Evolutionary conservation across 2,113 vertebrate species (phyloP).

Genomic region (Corynorhinus townsendii): DNA sequence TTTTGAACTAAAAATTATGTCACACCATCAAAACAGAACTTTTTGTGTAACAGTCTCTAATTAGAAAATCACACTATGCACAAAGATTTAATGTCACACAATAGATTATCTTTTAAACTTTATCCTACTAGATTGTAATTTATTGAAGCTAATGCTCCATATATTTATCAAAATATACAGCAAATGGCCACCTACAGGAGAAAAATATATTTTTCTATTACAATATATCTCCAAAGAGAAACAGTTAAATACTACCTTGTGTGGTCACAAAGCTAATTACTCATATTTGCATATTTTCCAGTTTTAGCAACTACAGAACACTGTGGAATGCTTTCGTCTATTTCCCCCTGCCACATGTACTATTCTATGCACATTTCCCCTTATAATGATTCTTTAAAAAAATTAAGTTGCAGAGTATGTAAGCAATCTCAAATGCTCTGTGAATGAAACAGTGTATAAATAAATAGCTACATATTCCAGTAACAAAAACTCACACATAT

Average conservation of each 20-base stretch:
- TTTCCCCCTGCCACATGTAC: background rate
- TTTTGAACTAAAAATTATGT: background rate
- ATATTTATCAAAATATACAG: background rate
- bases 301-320: background rate
- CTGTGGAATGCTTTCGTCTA: background rate
- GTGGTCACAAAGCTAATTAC: background rate
- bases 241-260: background rate
- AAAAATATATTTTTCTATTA: background rate
- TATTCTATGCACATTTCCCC: background rate
- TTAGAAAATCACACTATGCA: background rate
- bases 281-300: background rate
- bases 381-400: background rate
- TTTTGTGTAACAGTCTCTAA: background rate
- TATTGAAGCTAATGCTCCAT: background rate
- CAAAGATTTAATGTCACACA: background rate
- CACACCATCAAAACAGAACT: constrained; percentile 6
- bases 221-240: background rate
- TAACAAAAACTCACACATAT: background rate
- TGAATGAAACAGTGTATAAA: background rate
- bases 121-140: background rate
- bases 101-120: background rate
- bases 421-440: background rate
- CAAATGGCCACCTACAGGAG: background rate
- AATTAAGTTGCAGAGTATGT: background rate
- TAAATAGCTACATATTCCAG: background rate